Evolutionary conservation across 2,113 vertebrate species (phyloP).

Genomic region (Hypomesus transpacificus): DNA sequence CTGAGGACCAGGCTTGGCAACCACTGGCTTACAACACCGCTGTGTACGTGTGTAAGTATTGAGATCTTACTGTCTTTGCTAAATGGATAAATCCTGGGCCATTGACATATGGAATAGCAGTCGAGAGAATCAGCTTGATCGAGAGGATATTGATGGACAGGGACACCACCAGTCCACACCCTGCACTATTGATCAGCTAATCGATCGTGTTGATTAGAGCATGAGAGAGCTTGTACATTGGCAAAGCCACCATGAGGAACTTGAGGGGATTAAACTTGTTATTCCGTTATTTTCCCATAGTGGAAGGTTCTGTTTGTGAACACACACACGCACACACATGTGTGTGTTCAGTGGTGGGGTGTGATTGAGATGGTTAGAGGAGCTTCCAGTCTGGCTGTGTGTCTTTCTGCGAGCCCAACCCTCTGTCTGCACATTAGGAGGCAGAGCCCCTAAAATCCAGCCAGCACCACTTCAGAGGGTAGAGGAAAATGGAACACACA

Average conservation of each 20-base stretch:
- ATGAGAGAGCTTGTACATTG: constrained; percentile 52
- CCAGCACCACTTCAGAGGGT: neutral
- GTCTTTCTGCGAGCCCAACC: constrained; percentile 10
- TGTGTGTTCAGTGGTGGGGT: neutral
- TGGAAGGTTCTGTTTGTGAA: neutral
- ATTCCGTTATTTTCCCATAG: neutral
- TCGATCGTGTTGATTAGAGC: constrained; percentile 45
- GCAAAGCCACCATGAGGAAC: constrained; percentile 40
- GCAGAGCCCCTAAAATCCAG: constrained; percentile 23
- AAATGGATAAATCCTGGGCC: no score
- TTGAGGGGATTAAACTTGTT: constrained; percentile 34
- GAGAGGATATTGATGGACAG: constrained; percentile 52
- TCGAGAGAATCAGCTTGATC: constrained; percentile 48
- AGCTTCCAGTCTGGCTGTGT: neutral
- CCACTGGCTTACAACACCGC: no score
- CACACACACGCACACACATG: no score
- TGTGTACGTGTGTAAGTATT: no score
- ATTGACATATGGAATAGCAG: neutral
- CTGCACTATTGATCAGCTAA: constrained; percentile 54
- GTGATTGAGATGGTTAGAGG: neutral
- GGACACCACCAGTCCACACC: constrained; percentile 39
- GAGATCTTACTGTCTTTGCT: no score
- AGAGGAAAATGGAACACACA: neutral
- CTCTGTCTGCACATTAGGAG: constrained; percentile 8
- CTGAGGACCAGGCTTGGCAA: no score